Evolutionary conservation across 2,113 vertebrate species (phyloP).

Genomic region (Odontesthes bonariensis): DNA sequence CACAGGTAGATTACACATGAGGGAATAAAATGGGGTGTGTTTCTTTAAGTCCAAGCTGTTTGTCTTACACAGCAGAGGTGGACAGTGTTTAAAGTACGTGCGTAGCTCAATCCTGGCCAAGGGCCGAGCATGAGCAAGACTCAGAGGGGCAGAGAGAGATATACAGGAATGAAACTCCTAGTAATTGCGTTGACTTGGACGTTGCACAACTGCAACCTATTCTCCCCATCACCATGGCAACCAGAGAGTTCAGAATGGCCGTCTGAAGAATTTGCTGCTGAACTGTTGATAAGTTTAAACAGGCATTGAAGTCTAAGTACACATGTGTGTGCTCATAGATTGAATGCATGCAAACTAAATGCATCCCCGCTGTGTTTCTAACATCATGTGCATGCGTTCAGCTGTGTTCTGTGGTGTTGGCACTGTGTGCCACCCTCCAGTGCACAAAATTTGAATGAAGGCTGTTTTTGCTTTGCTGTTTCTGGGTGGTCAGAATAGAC

Average conservation of each 20-base stretch:
- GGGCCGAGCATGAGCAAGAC: conserved; percentile 7
- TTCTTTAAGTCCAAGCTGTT: background rate
- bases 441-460: background rate
- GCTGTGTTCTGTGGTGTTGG: conserved; percentile 4
- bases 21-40: background rate
- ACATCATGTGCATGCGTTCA: background rate
- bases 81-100: background rate
- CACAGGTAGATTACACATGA: background rate
- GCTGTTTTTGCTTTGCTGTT: no score
- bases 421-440: background rate
- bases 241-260: conserved; percentile 44
- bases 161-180: conserved; percentile 48
- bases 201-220: conserved; percentile 64
- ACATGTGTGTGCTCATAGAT: background rate
- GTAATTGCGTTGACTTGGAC: conserved; percentile 50
- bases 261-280: conserved; percentile 35
- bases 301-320: conserved; percentile 1
- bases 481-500: no score
- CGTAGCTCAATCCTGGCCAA: background rate
- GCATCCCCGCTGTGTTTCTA: background rate
- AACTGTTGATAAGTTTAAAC: conserved; percentile 38
- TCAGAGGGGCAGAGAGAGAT: conserved; percentile 17
- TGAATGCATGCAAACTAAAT: background rate
- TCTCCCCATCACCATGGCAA: conserved; percentile 71
- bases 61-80: background rate